Conservation (phyloP, 2,888 invertebrate species). For the Argyresthia albistria region DNA sequence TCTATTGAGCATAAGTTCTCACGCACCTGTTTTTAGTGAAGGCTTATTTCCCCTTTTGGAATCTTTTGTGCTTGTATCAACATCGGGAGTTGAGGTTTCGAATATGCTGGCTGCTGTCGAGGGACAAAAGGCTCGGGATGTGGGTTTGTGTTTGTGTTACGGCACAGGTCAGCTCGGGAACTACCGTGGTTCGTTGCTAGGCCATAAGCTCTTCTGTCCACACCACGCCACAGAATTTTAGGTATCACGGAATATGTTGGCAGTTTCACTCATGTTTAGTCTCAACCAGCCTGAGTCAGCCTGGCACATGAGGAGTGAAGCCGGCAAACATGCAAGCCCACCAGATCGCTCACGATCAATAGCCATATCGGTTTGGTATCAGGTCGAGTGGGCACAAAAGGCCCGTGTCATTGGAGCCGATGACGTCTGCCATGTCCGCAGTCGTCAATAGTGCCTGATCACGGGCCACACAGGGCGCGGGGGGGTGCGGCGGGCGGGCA, state of each 20-base stretch:
- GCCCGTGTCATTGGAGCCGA: slow-evolving; percentile 1
- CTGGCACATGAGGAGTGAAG: neutral
- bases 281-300: neutral
- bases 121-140: neutral
- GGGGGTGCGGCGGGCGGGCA: slow-evolving; percentile 30
- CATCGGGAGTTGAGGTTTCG: neutral
- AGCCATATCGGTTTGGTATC: no score
- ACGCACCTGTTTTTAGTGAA: slow-evolving; percentile 49
- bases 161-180: neutral
- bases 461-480: slow-evolving; percentile 40
- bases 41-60: slow-evolving; percentile 18
- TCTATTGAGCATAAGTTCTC: slow-evolving; percentile 40
- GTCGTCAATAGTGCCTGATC: slow-evolving; percentile 38
- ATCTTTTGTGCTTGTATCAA: slow-evolving; percentile 4
- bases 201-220: neutral
- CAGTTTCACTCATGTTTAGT: neutral
- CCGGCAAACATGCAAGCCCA: neutral
- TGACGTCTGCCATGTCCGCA: slow-evolving; percentile 4
- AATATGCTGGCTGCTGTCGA: neutral
- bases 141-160: neutral
- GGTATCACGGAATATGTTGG: neutral
- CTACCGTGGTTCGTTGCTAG: neutral
- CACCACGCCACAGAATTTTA: neutral
- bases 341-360: neutral
- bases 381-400: neutral